Evolutionary conservation across 2,797 vertebrate genomes (phyloP).

Genomic region (Cyprinodon diabolis): DNA sequence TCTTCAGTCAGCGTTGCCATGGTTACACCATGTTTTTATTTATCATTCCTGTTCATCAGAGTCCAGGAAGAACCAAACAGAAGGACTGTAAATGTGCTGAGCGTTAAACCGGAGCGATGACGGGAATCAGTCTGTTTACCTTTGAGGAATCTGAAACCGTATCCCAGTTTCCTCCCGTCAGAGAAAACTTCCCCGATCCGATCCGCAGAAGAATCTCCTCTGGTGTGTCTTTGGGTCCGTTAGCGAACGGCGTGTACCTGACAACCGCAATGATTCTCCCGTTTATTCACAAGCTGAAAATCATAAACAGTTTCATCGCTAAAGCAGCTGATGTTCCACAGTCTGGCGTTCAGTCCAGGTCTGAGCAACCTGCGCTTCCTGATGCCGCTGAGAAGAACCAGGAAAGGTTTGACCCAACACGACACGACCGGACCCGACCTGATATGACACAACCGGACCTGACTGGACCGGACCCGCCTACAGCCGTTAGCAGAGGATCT

Average conservation of each 20-base stretch:
- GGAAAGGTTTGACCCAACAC: no score
- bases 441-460: no score
- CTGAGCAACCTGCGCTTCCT: no score
- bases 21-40: background rate
- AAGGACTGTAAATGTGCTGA: no score
- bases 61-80: background rate
- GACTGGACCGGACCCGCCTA: no score
- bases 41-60: no score
- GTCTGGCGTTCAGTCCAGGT: no score
- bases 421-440: no score
- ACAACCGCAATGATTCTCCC: background rate
- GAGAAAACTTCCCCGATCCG: conserved; percentile 94
- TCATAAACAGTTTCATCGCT: background rate
- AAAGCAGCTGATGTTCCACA: background rate
- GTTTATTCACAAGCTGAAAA: no score
- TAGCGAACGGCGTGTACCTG: conserved; percentile 96
- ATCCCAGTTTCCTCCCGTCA: conserved; percentile 97
- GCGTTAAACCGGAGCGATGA: no score
- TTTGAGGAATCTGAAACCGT: conserved; percentile 96
- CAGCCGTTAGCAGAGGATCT: no score
- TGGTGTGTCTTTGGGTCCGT: conserved; percentile 96
- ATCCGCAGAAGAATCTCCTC: conserved; percentile 96
- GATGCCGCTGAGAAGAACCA: no score
- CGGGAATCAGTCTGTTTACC: conserved; percentile 69
- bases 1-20: background rate